Evolutionary conservation across 2,113 vertebrate genomes (phyloP), one percentile per base, ranked within the genome.

Genomic region (Leptobrachium ailaonicum): DNA sequence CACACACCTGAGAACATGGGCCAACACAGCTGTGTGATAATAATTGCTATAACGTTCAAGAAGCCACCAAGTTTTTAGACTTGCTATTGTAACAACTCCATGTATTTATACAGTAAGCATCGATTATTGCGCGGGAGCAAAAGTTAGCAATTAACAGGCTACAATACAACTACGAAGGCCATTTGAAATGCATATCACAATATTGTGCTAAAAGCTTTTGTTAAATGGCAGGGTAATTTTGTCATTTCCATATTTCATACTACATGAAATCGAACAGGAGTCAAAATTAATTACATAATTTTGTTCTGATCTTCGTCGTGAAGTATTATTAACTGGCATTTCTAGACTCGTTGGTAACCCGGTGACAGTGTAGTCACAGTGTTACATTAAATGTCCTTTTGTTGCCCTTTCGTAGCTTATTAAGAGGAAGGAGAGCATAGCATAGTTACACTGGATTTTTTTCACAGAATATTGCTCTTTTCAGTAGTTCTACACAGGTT

Each of bases 191-290:
- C 54, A 71, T 79, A 79, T 79, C 77, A 79, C 56, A 79, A 79
- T 79, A 71, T 79, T 79, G 71, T 72, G 60, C 70, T 79, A 79
- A 79, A 79, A 66, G 77, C 62, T 66, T 80, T 80, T 74, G 71
- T 69, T 80, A 80, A 74, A 80, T 80, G 78, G 64, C 78, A 80
- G 71, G 44, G 63, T 60, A 66, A 80, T 80, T 80, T 73, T 77
- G 76, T 71, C 78, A 80, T 80, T 74, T 74, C 67, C 41, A 67
- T 73, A 80, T 60, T 74, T 80, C 72, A 45, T 60, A 47, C 50
- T 47, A 63, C 53, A 74, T 66, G 68, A 80, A 74, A 80, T 32
- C 68, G 45, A 80, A 66, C 70, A 73, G 44, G 78, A 80, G 71
- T 80, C 71, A 68, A 80, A 74, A 80, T 80, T 73, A 80, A 80